Percentiles rank a stretch among this genome's conserved stretches.
phyloP scores from a whole-genome alignment of 1,140 invertebrate genomes.

The Pseudachorutes palmiensis region DNA sequence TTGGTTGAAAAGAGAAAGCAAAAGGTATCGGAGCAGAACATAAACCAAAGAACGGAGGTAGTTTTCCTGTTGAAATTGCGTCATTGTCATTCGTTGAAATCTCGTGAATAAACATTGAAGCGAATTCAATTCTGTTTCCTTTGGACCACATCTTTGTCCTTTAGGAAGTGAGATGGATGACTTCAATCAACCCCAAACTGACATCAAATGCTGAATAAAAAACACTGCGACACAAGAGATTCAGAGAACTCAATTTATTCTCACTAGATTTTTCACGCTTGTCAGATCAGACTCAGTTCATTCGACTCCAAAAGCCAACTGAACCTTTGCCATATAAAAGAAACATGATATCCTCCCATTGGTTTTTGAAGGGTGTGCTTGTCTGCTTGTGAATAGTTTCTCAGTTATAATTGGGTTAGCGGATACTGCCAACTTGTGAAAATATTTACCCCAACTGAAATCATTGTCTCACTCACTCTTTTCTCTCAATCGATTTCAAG shows the following conservation, averaged over 20 bases:
- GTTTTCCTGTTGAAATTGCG: background rate
- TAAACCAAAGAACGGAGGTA: too few species aligned
- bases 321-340: background rate
- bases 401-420: too few species aligned
- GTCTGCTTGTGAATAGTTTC: background rate
- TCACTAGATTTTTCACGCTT: background rate
- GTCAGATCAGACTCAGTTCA: background rate
- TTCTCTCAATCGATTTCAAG: too few species aligned
- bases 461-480: too few species aligned
- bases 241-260: background rate
- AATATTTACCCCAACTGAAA: background rate
- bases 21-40: background rate
- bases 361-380: background rate
- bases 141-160: background rate
- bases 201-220: too few species aligned
- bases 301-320: background rate
- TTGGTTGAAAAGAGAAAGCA: background rate
- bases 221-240: background rate
- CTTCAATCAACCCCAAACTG: background rate
- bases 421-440: background rate
- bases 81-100: background rate
- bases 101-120: background rate
- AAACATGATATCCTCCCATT: too few species aligned
- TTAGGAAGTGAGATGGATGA: background rate
- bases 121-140: background rate